Evolutionary conservation across 2,888 invertebrate genomes (phyloP).

Genomic region (Sarcophaga rosellei): DNA sequence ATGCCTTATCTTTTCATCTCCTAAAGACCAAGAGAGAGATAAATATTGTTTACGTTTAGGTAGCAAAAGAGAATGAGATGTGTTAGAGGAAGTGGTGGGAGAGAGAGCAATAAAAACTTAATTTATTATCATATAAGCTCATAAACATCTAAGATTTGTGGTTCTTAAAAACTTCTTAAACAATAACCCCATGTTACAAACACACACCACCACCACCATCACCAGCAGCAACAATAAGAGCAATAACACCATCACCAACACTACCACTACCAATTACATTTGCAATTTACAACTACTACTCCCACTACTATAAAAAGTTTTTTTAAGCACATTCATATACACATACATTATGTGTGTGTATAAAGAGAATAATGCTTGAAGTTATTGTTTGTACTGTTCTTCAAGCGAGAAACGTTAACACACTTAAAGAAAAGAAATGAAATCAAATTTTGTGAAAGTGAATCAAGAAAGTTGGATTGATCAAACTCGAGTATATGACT

Average conservation of each 20-base stretch:
- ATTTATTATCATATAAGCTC: slow-evolving; percentile 69
- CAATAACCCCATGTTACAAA: slow-evolving; percentile 32
- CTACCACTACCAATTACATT: background rate
- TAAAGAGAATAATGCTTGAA: background rate
- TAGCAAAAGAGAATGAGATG: background rate
- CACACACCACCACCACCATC: background rate
- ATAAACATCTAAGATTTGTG: slow-evolving; percentile 70
- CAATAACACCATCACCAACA: background rate
- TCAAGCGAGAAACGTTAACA: no score
- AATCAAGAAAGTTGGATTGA: no score
- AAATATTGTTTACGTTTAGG: background rate
- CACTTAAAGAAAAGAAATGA: no score
- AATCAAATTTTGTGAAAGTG: no score
- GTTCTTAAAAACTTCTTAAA: slow-evolving; percentile 62
- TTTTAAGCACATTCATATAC: background rate
- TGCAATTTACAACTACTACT: background rate
- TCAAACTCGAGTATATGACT: no score
- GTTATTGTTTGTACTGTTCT: background rate
- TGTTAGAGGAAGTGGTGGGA: background rate
- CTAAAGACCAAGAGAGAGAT: background rate
- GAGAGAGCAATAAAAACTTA: slow-evolving; percentile 67
- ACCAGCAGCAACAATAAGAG: background rate
- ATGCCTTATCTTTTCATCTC: background rate
- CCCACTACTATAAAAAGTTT: background rate
- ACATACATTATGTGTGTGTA: background rate